A percentile compares a stretch with the other conserved stretches of the same genome.
Evolutionary conservation across 2,113 vertebrate genomes (phyloP).

Genomic region (Myodes glareolus): DNA sequence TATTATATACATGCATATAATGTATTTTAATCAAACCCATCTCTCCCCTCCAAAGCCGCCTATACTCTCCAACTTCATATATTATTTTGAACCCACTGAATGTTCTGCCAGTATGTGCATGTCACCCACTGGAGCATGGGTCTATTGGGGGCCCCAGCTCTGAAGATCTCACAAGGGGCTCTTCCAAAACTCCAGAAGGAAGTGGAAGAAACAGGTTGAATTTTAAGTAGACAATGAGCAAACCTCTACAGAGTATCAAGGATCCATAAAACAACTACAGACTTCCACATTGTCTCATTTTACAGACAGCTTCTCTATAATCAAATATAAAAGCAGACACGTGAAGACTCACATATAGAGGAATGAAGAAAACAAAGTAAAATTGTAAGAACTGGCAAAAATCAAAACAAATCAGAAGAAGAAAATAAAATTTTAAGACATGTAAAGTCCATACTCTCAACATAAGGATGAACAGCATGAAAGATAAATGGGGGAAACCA

Average conservation of each 20-base stretch:
- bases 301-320: not conserved
- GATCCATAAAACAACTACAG: too few species aligned
- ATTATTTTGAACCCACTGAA: not conserved
- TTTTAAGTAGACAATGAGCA: not conserved
- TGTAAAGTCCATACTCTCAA: not conserved
- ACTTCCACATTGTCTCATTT: not conserved
- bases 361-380: not conserved
- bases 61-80: not conserved
- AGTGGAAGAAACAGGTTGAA: not conserved
- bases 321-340: not conserved
- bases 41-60: not conserved
- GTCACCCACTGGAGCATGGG: too few species aligned
- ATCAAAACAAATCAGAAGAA: not conserved
- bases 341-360: not conserved
- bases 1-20: too few species aligned
- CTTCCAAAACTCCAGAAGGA: not conserved
- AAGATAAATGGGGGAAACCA: not conserved
- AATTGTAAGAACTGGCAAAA: not conserved
- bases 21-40: not conserved
- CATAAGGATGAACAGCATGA: not conserved
- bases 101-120: not conserved
- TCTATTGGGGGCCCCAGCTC: too few species aligned
- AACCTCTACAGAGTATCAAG: not conserved
- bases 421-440: constrained; percentile 16
- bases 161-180: not conserved